These are phyloP conservation scores for Loris lydekkerianus DNA, from an alignment of 2,797 vertebrate species.

Conservation along the genomic window DNA sequence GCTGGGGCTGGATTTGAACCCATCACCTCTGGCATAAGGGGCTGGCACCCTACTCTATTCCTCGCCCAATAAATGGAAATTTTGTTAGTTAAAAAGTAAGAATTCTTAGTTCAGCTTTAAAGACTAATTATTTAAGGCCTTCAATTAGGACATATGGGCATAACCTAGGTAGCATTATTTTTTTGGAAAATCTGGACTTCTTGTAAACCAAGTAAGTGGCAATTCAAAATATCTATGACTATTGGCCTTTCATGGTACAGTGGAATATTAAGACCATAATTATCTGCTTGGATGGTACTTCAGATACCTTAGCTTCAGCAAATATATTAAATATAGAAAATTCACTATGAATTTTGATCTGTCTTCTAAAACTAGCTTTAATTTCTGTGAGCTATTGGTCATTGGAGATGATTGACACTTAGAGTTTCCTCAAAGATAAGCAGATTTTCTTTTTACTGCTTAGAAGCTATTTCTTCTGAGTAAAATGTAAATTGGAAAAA, in stretches of 20 bases:
- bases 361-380: background rate
- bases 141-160: background rate
- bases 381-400: constrained; percentile 10
- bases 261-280: constrained; percentile 24
- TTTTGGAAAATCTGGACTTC: background rate
- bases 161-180: background rate
- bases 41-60: no score
- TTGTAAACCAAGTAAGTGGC: background rate
- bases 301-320: background rate
- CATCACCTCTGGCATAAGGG: no score
- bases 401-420: background rate
- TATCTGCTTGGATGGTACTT: background rate
- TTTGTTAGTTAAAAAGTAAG: background rate
- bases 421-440: background rate
- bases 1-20: no score
- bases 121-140: background rate
- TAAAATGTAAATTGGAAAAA: background rate
- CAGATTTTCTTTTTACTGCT: background rate
- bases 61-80: no score
- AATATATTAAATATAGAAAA: background rate
- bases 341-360: constrained; percentile 32
- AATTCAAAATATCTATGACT: background rate
- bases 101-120: background rate
- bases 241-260: background rate
- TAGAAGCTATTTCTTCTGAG: background rate